Evolutionary conservation across 2,888 invertebrate species (phyloP), one percentile per base, ranked within the genome.

Genomic region (Rutpela maculata): DNA sequence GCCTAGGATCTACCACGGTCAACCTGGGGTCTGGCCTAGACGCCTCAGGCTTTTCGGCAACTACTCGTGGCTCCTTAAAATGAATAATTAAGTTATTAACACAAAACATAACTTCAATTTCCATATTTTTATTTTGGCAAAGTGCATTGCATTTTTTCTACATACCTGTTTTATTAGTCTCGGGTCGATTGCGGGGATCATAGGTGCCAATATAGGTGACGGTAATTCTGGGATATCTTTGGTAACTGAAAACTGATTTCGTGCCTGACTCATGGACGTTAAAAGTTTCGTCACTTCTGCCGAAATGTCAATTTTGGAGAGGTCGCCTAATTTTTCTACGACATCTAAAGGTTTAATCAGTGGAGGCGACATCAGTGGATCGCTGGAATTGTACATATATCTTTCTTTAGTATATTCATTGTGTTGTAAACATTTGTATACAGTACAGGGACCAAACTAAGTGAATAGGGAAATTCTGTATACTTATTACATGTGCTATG

Each of bases 231-330:
- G 62, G 35, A 63, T 69, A 59, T 73, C 68, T 15, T 73, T 71
- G 19, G 60, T 12, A 19, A 74, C 69, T 10, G 81, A 62, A 68
- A 80, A 76, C 66, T 76, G 81, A 60, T 66, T 79, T 38, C 76
- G 81, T 26, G 77, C 80, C 70, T 84, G 84, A 68, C 86, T 87
- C 72, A 94, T 93, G 0, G 93, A 92, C 22, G 93, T 93, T 50
- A 95, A 85, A 70, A 95, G 87, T 87, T 94, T 94, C 1, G 94
- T 94, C 7, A 95, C 94, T 87, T 95, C 94, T 80, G 93, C 94
- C 70, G 94, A 94, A 76, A 95, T 95, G 82, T 94, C 94, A 80
- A 95, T 94, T 89, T 94, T 94, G 11, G 94, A 94, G 50, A 95
- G 89, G 87, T 95, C 94, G 0, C 94, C 94, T 10, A 94, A 88